These are phyloP conservation scores for Leptestheria dahalacensis DNA, from an alignment of 1,140 invertebrate species.

Conservation along the genomic window DNA sequence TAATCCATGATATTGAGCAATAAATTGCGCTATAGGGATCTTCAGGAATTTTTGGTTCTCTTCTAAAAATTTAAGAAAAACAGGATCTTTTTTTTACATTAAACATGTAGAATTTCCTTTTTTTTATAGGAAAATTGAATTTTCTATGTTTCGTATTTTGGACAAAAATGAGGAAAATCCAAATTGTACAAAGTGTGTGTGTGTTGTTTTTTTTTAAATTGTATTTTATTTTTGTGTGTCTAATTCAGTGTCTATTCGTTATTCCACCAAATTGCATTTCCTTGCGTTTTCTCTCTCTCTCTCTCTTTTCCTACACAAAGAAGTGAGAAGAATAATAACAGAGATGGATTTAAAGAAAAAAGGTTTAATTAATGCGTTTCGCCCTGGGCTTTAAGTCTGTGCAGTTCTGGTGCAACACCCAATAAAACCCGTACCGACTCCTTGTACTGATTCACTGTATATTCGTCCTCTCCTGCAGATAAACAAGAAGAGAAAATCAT, in stretches of 20 bases:
- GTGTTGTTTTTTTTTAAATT: no score
- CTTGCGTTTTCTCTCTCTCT: no score
- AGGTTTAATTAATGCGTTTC: neutral
- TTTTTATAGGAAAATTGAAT: neutral
- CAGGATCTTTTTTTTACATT: neutral
- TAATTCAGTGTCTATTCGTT: no score
- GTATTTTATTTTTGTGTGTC: no score
- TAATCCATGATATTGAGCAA: neutral
- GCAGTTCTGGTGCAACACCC: neutral
- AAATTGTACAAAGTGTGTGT: no score
- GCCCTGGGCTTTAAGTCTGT: neutral
- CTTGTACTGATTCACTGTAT: constrained; percentile 47
- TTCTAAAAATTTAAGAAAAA: no score
- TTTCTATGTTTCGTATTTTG: neutral
- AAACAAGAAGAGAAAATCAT: constrained; percentile 3
- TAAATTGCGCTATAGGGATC: neutral
- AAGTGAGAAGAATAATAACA: no score
- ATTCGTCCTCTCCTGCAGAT: constrained; percentile 41
- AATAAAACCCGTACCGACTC: constrained; percentile 48
- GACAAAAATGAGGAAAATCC: neutral
- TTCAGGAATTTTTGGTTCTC: no score
- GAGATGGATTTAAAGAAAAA: no score
- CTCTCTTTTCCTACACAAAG: no score
- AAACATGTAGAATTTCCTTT: neutral
- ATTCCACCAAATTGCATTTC: no score